phyloP scores from a whole-genome alignment of 2,113 vertebrate genomes.

The Heterocephalus glaber region DNA sequence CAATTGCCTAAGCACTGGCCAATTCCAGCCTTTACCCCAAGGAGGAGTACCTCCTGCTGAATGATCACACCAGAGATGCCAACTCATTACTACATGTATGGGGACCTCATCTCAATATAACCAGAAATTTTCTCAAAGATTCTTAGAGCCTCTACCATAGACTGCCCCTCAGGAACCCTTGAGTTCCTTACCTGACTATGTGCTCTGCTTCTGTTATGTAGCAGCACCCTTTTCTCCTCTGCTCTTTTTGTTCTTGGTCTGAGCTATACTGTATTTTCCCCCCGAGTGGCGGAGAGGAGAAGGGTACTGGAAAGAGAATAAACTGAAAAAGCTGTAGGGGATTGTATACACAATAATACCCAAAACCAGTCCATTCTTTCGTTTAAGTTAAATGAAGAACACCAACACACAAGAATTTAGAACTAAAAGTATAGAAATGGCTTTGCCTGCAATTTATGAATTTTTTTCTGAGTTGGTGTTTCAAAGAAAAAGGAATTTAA shows the following conservation, averaged over 20 bases:
- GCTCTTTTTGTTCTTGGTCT: not conserved
- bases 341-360: not conserved
- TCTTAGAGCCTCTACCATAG: not conserved
- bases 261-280: not conserved
- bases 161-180: not conserved
- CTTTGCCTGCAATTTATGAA: slow-evolving; percentile 2
- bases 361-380: not conserved
- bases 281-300: not conserved
- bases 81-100: not conserved
- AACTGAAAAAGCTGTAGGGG: not conserved
- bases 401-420: not conserved
- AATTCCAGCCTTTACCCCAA: not conserved
- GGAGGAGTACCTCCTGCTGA: not conserved
- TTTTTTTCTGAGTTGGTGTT: not conserved
- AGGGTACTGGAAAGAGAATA: not conserved
- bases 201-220: not conserved
- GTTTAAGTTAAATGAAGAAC: slow-evolving; percentile 16
- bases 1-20: not conserved
- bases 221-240: not conserved
- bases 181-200: rapidly evolving
- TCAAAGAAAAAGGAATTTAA: not conserved
- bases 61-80: not conserved
- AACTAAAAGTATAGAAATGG: slow-evolving; percentile 28
- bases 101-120: not conserved
- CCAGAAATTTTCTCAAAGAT: not conserved